These are phyloP conservation scores for Heliothis peltigera DNA, from an alignment of 2,888 invertebrate genomes.

Conservation along the genomic window DNA sequence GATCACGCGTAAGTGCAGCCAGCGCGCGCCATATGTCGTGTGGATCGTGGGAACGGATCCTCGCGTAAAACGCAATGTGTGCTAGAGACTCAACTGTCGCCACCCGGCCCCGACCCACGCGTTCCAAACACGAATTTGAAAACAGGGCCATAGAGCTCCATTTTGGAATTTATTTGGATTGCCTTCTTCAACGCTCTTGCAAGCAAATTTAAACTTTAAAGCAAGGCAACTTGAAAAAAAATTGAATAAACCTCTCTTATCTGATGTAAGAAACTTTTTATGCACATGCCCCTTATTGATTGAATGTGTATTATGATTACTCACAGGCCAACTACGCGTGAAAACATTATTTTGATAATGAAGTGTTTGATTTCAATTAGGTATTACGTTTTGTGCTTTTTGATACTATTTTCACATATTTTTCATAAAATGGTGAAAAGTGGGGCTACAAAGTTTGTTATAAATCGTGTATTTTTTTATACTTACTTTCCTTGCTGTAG, in stretches of 20 bases:
- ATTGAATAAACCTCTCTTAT: slow-evolving; percentile 37
- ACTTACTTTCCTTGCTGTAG: neutral
- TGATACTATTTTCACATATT: too few species aligned
- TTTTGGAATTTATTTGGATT: slow-evolving; percentile 58
- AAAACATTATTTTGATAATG: slow-evolving; percentile 73
- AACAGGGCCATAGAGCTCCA: slow-evolving; percentile 61
- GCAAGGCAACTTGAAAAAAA: slow-evolving; percentile 25
- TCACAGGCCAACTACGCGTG: slow-evolving; percentile 77
- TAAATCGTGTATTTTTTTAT: too few species aligned
- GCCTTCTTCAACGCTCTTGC: slow-evolving; percentile 28
- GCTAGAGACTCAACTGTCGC: slow-evolving; percentile 81
- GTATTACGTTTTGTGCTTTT: too few species aligned
- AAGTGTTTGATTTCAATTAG: slow-evolving; percentile 72
- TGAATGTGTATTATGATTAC: slow-evolving; percentile 81
- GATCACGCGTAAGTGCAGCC: slow-evolving; percentile 82
- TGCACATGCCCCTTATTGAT: slow-evolving; percentile 82
- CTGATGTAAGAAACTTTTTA: slow-evolving; percentile 65
- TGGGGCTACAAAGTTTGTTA: too few species aligned
- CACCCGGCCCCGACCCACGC: slow-evolving; percentile 61
- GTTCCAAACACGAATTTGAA: slow-evolving; percentile 65
- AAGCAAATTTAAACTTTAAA: slow-evolving; percentile 30
- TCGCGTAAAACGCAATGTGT: slow-evolving; percentile 83
- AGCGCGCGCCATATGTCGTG: slow-evolving; percentile 89
- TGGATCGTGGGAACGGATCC: slow-evolving; percentile 88
- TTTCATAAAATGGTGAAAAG: too few species aligned